These are phyloP conservation scores for Odontamblyopus rebecca DNA, from an alignment of 2,797 vertebrate species.

Conservation along the genomic window DNA sequence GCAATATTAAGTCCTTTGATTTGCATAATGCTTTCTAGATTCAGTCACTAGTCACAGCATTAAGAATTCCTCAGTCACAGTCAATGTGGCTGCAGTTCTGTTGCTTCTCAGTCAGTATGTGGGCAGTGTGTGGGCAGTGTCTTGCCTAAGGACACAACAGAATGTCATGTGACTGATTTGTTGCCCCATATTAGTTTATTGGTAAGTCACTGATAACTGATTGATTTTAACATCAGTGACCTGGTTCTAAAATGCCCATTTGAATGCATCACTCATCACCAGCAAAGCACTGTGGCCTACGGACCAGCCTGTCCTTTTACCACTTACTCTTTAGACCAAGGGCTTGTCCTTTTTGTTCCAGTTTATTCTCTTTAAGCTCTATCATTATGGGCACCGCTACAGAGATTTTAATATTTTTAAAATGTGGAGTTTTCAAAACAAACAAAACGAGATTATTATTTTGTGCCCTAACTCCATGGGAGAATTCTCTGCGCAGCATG, in stretches of 20 bases:
- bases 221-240: not conserved
- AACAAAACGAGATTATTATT: not conserved
- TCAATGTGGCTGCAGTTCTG: no score
- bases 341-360: not conserved
- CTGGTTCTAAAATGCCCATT: not conserved
- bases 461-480: slow-evolving; percentile 1
- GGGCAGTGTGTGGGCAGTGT: not conserved
- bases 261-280: not conserved
- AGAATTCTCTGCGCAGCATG: not conserved
- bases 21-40: not conserved
- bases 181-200: not conserved
- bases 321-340: not conserved
- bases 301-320: not conserved
- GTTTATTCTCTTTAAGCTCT: not conserved
- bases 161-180: not conserved
- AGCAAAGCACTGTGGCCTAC: not conserved
- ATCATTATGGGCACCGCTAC: not conserved
- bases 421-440: not conserved
- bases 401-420: not conserved
- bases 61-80: no score
- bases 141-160: not conserved
- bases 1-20: not conserved
- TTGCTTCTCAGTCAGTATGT: no score
- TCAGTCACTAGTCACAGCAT: no score
- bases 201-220: not conserved